Percentiles rank a stretch among this genome's conserved stretches.
Evolutionary conservation across 2,113 vertebrate species (phyloP).

Genomic region (Hippocampus guttulatus): DNA sequence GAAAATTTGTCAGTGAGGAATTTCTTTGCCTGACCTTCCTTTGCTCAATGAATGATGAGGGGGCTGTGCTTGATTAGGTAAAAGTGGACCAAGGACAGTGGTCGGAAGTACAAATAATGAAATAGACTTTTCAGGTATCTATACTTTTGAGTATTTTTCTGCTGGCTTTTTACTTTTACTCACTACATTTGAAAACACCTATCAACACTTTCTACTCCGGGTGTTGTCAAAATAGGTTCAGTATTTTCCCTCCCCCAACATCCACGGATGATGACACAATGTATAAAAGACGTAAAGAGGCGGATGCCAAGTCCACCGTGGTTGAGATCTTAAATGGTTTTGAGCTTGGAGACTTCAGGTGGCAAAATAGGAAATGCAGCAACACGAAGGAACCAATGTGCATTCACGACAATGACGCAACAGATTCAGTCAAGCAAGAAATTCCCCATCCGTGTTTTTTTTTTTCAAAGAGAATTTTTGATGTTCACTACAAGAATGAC

Average conservation of each 20-base stretch:
- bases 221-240: neutral
- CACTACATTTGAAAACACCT: neutral
- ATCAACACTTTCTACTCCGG: neutral
- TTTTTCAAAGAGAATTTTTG: no score
- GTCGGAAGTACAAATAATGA: neutral
- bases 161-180: neutral
- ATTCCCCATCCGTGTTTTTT: no score
- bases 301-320: neutral
- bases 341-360: no score
- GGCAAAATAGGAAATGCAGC: neutral
- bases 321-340: neutral
- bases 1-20: slow-evolving; percentile 15
- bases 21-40: slow-evolving; percentile 75
- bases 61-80: neutral
- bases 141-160: neutral
- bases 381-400: neutral
- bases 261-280: neutral
- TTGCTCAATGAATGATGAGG: neutral
- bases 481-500: no score
- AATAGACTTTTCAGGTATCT: neutral
- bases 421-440: no score
- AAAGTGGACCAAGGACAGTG: neutral
- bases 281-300: neutral
- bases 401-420: no score
- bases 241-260: neutral